Evolutionary conservation across 2,113 vertebrate species (phyloP).

Genomic region (Canis aureus): DNA sequence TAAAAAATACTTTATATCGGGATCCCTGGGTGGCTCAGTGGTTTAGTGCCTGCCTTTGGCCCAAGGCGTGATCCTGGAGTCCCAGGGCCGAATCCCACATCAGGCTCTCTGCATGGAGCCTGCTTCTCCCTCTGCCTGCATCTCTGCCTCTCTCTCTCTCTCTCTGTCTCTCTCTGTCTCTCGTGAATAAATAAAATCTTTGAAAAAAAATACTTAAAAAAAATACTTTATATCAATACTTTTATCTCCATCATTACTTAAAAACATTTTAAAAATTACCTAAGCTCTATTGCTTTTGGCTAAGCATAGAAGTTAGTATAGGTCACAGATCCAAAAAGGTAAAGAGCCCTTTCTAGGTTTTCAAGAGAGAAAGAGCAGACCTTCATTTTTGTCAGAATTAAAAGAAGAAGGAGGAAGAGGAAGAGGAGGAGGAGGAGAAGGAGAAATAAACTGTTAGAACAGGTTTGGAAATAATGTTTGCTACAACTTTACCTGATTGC

Average conservation of each 20-base stretch:
- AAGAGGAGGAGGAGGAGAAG: not conserved
- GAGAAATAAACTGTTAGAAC: not conserved
- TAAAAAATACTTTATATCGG: not conserved
- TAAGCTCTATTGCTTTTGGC: not conserved
- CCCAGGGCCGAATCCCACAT: no score
- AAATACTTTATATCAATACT: not conserved
- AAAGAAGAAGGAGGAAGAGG: not conserved
- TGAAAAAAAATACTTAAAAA: not conserved
- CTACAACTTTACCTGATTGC: not conserved
- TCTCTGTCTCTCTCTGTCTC: no score
- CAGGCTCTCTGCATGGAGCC: no score
- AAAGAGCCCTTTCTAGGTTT: not conserved
- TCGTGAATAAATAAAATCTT: no score
- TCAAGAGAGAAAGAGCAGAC: not conserved
- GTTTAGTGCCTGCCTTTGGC: no score
- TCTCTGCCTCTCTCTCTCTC: no score
- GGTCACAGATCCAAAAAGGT: not conserved
- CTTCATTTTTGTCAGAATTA: slow-evolving; percentile 18
- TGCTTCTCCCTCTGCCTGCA: no score
- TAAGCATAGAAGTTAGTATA: not conserved
- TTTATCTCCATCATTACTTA: not conserved
- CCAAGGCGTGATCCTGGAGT: no score
- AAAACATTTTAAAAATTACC: not conserved
- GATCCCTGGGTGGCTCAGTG: no score
- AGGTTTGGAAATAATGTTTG: not conserved